Conservation (phyloP, 1,140 invertebrate species). For the Scaptomyza montana region DNA sequence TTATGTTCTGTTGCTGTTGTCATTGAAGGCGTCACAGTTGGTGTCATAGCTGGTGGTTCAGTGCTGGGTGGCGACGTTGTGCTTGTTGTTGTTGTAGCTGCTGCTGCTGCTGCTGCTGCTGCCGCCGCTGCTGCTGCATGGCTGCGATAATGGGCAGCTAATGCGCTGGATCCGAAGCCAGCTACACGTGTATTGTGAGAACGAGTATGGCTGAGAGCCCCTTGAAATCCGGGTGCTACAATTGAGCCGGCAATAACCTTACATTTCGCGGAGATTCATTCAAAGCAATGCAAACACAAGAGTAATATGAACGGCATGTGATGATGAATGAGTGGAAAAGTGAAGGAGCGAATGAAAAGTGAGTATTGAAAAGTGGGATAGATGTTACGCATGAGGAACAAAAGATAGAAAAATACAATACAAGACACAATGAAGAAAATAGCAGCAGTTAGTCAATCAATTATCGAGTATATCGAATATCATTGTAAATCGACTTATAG, state of each 20-base stretch:
- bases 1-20: slow-evolving; percentile 32
- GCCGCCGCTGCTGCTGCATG: slow-evolving; percentile 50
- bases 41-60: slow-evolving; percentile 15
- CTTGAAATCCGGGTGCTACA: slow-evolving; percentile 78
- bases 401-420: slow-evolving; percentile 70
- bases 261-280: slow-evolving; percentile 28
- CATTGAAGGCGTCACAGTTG: slow-evolving; percentile 40
- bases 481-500: slow-evolving; percentile 8
- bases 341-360: slow-evolving; percentile 4
- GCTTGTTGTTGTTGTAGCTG: slow-evolving; percentile 40
- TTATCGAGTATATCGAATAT: slow-evolving; percentile 13
- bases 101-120: slow-evolving; percentile 40
- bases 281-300: slow-evolving; percentile 23
- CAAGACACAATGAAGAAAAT: slow-evolving; percentile 58
- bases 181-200: slow-evolving; percentile 72
- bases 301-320: slow-evolving; percentile 13
- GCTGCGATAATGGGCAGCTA: slow-evolving; percentile 54
- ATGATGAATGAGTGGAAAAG: slow-evolving; percentile 1
- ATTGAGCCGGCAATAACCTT: slow-evolving; percentile 83
- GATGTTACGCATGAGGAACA: slow-evolving; percentile 34
- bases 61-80: slow-evolving; percentile 25
- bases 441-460: slow-evolving; percentile 50
- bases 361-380: slow-evolving; percentile 14
- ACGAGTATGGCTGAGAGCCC: slow-evolving; percentile 74
- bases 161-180: slow-evolving; percentile 54